Evolutionary conservation across 2,888 invertebrate genomes (phyloP), one percentile per base, ranked within the genome.

Genomic region (Pyrocoelia pectoralis): DNA sequence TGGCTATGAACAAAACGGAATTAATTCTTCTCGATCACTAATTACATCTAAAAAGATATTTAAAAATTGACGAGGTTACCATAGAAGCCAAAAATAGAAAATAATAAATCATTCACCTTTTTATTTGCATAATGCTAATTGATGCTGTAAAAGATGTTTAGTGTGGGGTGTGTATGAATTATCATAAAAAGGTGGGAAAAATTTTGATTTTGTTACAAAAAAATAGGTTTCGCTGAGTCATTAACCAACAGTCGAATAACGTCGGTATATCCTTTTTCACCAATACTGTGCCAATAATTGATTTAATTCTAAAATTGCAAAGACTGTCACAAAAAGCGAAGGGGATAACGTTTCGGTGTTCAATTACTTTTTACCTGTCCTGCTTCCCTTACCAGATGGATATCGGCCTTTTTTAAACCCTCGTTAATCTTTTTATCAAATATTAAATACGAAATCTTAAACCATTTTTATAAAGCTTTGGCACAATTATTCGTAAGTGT

Each of bases 261-360:
- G 13, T 24, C 50, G 29, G 52, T 24, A 57, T 51, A 57, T 57
- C 50, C 29, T 58, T 58, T 58, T 52, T 49, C 9, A 57, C 51
- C 58, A 60, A 54, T 52, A 13, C 43, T 49, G 60, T 54, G 53
- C 54, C 38, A 60, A 60, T 60, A 60, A 60, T 59, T 52, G 53
- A 59, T 53, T 52, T 58, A 10, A 49, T 54, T 60, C 53, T 58
- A 58, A 60, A 60, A 53, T 43, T 46, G 46, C 52, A 48, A 53
- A 56, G 56, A 40, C 55, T 38, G 56, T 48, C 56, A 61, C 53
- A 61, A 56, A 40, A 24, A 28, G 14, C 52, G 49, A 56, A 56
- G 28, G 43, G 28, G 15, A 24, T 12, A 43, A 38, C 17, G 49
- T 40, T 54, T 40, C 48, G 46, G 51, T 61, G 43, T 53, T 61